phyloP scores from a whole-genome alignment of 2,113 vertebrate species.

The Barbus barbus region DNA sequence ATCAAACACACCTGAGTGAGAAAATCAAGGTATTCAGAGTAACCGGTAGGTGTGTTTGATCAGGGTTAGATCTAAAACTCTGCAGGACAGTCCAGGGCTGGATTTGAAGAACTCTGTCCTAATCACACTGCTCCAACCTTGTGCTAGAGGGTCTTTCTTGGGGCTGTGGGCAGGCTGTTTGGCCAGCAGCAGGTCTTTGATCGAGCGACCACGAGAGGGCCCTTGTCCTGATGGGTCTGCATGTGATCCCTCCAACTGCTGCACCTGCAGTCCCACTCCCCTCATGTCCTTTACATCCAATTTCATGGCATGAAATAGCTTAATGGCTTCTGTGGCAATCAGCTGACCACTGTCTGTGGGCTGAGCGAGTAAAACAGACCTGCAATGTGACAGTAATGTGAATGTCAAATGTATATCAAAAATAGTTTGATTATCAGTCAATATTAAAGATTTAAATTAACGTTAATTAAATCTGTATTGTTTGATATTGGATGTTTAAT shows the following conservation, averaged over 20 bases:
- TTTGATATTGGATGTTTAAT: neutral
- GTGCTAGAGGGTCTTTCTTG: neutral
- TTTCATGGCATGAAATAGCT: conserved; percentile 91
- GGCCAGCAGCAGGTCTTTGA: conserved; percentile 84
- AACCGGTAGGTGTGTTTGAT: neutral
- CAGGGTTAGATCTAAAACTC: neutral
- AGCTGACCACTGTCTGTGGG: conserved; percentile 87
- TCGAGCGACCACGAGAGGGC: conserved; percentile 73
- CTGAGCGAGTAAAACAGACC: conserved; percentile 88
- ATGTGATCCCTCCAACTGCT: conserved; percentile 80
- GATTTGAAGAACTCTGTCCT: neutral
- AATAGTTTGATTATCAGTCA: neutral
- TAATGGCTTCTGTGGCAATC: conserved; percentile 86
- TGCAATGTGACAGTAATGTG: conserved; percentile 57
- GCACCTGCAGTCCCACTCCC: conserved; percentile 93
- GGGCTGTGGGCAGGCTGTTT: conserved; percentile 65
- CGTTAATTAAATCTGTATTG: neutral
- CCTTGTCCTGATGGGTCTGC: conserved; percentile 58
- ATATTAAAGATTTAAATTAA: neutral
- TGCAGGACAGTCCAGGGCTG: neutral
- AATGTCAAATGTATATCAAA: neutral
- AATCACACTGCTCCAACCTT: conserved; percentile 27
- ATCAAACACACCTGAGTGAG: neutral
- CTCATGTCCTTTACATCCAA: conserved; percentile 89
- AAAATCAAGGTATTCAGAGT: neutral